Base-by-base conservation (phyloP, 2,888 invertebrate species). In the Encarsia formosa region DNA sequence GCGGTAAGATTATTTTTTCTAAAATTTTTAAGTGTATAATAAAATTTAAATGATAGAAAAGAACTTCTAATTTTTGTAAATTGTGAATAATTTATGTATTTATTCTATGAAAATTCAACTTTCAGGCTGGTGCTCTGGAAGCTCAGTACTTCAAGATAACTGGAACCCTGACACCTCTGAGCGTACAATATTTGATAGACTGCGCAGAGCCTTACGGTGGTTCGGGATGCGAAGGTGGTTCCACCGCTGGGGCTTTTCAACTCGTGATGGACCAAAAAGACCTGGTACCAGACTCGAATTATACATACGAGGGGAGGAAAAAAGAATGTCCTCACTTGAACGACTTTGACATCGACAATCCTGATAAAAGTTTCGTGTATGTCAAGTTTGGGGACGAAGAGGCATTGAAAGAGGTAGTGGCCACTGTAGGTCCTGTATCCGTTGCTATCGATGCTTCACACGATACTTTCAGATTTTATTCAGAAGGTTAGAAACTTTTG, bases 141-240 rank as follows among this genome's bases (percentile, higher is more conserved):
- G 93, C 86, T 1, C 93, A 93, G 75, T 87, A 93, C 75, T 93
- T 83, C 81, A 84, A 91, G 60, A 83, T 86, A 75, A 78, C 79
- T 13, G 87, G 87, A 11, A 79, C 79, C 60, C 78, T 94, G 49
- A 81, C 90, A 24, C 90, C 91, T 1, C 81, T 95, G 15, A 92
- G 91, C 60, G 94, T 94, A 76, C 94, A 95, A 78, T 93, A 94
- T 76, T 79, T 95, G 58, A 79, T 95, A 48, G 94, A 95, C 77
- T 95, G 94, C 71, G 91, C 92, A 3, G 64, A 72, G 2, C 78
- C 81, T 57, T 94, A 87, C 71, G 92, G 90, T 34, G 94, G 94
- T 77, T 84, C 90, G 68, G 94, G 94, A 46, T 95, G 94, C 76
- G 85, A 88, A 63, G 94, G 94, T 44, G 93, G 93, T 56, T 72